Evolutionary conservation across 2,113 vertebrate genomes (phyloP).

Genomic region (Paracanthobrama guichenoti): DNA sequence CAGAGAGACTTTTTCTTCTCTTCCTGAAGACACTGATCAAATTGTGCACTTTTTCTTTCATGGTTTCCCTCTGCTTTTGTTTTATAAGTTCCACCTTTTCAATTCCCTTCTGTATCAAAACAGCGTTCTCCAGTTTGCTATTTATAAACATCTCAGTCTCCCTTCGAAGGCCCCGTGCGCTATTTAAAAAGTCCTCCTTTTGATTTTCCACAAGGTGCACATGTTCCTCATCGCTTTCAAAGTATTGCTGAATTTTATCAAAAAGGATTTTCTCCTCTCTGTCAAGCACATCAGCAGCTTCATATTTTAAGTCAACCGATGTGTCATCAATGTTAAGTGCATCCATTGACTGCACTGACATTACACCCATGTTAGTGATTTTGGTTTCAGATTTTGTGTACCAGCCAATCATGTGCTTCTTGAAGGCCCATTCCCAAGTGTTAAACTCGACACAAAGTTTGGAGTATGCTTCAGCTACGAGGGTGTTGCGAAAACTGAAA

Average conservation of each 20-base stretch:
- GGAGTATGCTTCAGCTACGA: conserved; percentile 55
- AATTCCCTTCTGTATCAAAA: conserved; percentile 44
- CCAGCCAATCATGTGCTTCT: conserved; percentile 46
- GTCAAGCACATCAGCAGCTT: neutral
- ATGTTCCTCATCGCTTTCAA: conserved; percentile 33
- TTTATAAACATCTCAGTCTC: conserved; percentile 40
- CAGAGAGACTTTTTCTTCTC: neutral
- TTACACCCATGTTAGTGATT: conserved; percentile 20
- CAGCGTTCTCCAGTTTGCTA: conserved; percentile 35
- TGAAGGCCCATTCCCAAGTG: conserved; percentile 53
- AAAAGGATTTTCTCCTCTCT: conserved; percentile 39
- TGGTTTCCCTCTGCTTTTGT: conserved; percentile 25
- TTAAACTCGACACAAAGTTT: conserved; percentile 50
- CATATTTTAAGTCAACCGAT: neutral
- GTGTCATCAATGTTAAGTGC: neutral
- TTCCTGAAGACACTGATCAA: conserved; percentile 31
- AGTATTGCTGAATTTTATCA: conserved; percentile 42
- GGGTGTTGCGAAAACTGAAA: conserved; percentile 61
- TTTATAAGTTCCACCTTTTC: conserved; percentile 36
- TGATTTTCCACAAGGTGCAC: conserved; percentile 52
- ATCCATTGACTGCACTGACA: neutral
- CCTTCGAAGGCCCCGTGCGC: conserved; percentile 16
- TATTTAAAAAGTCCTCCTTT: conserved; percentile 51
- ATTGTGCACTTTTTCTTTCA: conserved; percentile 42
- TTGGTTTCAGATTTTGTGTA: conserved; percentile 31